A percentile compares a stretch with the other conserved stretches of the same genome.
Conservation (phyloP, 1,140 invertebrate genomes). For the Macrobrachium nipponense region DNA sequence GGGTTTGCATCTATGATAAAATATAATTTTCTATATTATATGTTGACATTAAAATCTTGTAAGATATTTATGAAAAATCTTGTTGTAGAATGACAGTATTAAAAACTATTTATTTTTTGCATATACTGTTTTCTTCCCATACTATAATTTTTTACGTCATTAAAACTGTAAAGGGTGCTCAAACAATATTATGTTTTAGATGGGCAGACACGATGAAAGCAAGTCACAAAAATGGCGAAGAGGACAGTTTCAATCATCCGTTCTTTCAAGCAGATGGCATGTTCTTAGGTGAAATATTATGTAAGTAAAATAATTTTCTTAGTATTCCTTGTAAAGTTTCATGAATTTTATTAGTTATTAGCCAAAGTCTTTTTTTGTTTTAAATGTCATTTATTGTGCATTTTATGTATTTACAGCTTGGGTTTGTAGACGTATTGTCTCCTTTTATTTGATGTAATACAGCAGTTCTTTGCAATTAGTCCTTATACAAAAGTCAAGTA, state of each 20-base stretch:
- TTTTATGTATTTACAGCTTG: no score
- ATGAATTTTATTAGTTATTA: neutral
- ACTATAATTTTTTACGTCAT: no score
- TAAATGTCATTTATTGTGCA: neutral
- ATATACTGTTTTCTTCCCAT: neutral
- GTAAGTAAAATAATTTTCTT: conserved; percentile 31
- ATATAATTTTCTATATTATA: no score
- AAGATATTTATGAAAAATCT: neutral
- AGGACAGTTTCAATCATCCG: conserved; percentile 35
- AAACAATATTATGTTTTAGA: conserved; percentile 9
- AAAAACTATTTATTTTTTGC: neutral
- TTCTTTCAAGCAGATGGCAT: conserved; percentile 56
- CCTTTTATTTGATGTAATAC: no score
- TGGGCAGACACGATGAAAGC: conserved; percentile 52
- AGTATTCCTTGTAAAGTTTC: neutral
- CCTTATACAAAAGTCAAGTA: no score
- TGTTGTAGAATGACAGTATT: neutral
- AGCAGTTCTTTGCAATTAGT: no score
- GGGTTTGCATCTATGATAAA: no score
- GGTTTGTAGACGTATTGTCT: no score
- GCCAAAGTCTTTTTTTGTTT: neutral
- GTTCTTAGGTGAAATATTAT: conserved; percentile 56
- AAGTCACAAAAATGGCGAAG: conserved; percentile 26
- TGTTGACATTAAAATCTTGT: no score
- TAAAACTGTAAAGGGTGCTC: no score